These are phyloP conservation scores for Nyctalus aviator DNA, from an alignment of 2,797 vertebrate genomes.

Conservation along the genomic window DNA sequence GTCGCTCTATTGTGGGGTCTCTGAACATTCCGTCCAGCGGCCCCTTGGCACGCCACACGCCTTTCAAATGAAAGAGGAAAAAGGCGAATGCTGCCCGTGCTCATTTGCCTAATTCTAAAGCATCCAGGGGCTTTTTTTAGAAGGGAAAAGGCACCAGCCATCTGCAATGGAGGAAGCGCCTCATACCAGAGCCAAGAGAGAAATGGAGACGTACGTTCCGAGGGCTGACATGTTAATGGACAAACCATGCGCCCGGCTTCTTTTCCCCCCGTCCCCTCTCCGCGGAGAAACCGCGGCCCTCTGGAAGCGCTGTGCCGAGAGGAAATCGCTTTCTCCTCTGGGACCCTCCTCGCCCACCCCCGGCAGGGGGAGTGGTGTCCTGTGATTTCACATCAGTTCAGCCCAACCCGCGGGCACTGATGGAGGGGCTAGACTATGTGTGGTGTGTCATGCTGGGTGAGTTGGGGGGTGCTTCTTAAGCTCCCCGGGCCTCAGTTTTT, in stretches of 20 bases:
- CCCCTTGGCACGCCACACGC: constrained; percentile 57
- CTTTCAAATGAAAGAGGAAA: constrained; percentile 49
- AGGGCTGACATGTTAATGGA: constrained; percentile 47
- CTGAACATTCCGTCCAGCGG: constrained; percentile 75
- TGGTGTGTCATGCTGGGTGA: background rate
- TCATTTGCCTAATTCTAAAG: constrained; percentile 79
- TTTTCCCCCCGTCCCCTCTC: background rate
- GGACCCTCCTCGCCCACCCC: accelerated
- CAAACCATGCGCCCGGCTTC: background rate
- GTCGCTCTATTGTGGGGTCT: constrained; percentile 30
- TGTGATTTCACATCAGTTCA: background rate
- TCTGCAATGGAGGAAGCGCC: constrained; percentile 63
- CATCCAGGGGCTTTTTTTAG: constrained; percentile 66
- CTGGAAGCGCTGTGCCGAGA: background rate
- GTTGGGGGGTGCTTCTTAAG: background rate
- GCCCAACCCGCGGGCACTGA: background rate
- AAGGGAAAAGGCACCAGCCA: background rate
- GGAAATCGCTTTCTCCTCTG: constrained; percentile 36
- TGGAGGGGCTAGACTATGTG: background rate
- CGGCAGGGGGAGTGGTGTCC: background rate
- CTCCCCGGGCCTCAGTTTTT: background rate
- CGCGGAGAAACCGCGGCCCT: background rate
- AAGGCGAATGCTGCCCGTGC: constrained; percentile 45
- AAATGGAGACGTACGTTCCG: constrained; percentile 6
- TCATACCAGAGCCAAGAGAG: constrained; percentile 17